Base-by-base conservation (phyloP, 2,113 vertebrate genomes). In the Phalacrocorax brasilianus region DNA sequence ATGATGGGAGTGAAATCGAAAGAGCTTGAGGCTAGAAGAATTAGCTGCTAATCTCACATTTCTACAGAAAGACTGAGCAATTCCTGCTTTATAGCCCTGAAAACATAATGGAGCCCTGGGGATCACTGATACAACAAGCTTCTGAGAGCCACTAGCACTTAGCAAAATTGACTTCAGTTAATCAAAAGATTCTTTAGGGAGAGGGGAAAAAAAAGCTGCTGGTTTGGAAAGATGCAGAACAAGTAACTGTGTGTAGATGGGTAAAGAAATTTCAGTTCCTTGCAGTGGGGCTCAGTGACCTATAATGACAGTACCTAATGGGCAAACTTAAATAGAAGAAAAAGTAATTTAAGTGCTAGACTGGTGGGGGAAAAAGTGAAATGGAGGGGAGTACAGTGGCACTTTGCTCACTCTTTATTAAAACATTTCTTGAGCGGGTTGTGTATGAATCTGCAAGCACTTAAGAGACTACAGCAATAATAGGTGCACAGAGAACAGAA, bases 151-250 rank as follows among this genome's bases (percentile, higher is more conserved):
- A 82, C 86, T 91, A 92, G 96, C 96, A 97, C 97, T 97, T 97
- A 96, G 95, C 89, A 95, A 95, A 97, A 97, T 95, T 97, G 96
- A 92, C 96, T 96, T 96, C 95, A 91, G 95, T 89, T 97, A 95
- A 97, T 97, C 91, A 96, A 72, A 94, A 95, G 66, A 83, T 92
- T 94, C 91, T 95, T 89, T 22, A 15, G 91, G 55, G 65, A 14
- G 42, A 5, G 16, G 9, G 1, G 20, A 2, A 4, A 7, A 70
- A 71, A 76, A 91, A 59, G 42, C 45, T 93, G 76, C 77, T 84
- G 42, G 50, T 85, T 91, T 94, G 52, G 38, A 80, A 91, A 91
- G 56, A 82, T 95, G 74, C 89, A 94, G 76, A 79, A 82, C 30
- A 77, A 91, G 49, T 88, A 62, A 89, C 76, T 85, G 50, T 24